Evolutionary conservation across 2,113 vertebrate genomes (phyloP).

Genomic region (Oreocharis arfaki): DNA sequence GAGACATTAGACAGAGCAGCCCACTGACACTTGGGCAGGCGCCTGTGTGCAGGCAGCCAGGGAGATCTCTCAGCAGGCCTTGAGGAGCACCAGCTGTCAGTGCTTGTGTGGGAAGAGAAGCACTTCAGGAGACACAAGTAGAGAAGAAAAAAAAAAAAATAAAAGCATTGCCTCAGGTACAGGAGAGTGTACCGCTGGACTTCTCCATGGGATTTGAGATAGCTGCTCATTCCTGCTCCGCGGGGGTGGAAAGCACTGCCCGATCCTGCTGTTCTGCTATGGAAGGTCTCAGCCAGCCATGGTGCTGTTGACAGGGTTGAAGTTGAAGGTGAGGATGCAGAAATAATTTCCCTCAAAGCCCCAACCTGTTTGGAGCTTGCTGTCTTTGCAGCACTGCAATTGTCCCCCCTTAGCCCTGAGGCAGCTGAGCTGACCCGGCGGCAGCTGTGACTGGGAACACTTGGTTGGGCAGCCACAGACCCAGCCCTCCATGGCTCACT

Average conservation of each 20-base stretch:
- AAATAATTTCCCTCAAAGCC: background rate
- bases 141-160: background rate
- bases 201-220: background rate
- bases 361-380: background rate
- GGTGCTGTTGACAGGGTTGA: background rate
- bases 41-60: background rate
- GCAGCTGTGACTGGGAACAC: background rate
- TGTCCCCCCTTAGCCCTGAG: background rate
- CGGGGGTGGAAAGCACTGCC: background rate
- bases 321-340: background rate
- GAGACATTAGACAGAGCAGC: background rate
- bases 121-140: background rate
- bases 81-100: background rate
- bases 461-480: no score
- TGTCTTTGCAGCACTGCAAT: background rate
- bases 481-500: rapidly evolving
- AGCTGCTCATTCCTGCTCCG: background rate
- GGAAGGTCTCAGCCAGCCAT: background rate
- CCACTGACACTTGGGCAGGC: background rate
- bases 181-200: background rate
- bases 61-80: background rate
- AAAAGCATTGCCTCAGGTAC: background rate
- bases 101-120: background rate
- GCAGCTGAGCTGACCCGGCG: background rate
- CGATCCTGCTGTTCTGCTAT: background rate